Conservation (phyloP, 2,888 invertebrate species). For the Ctenicera cuprea region DNA sequence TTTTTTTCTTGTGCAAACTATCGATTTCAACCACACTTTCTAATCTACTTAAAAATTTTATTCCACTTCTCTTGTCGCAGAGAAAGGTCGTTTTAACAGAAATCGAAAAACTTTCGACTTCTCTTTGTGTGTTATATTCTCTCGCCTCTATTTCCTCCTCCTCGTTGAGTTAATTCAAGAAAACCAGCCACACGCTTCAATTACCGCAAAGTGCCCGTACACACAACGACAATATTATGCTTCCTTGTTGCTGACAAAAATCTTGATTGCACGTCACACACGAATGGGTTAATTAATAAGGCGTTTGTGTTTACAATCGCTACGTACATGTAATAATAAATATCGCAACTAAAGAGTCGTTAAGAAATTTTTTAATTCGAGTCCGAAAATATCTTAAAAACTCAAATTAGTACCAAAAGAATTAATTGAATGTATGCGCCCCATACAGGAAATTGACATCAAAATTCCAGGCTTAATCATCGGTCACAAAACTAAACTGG, state of each 20-base stretch:
- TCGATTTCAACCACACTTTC: neutral
- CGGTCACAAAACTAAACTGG: slow-evolving; percentile 42
- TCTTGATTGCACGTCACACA: slow-evolving; percentile 39
- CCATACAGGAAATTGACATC: slow-evolving; percentile 33
- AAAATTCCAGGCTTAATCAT: slow-evolving; percentile 29
- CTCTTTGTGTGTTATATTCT: neutral
- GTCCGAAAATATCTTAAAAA: no score
- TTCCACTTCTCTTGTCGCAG: neutral
- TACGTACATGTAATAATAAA: slow-evolving; percentile 24
- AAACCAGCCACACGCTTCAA: slow-evolving; percentile 9
- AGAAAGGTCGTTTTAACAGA: neutral
- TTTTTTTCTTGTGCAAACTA: no score
- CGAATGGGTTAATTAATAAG: slow-evolving; percentile 45
- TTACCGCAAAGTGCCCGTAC: neutral
- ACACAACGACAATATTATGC: neutral
- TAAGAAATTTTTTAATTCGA: neutral
- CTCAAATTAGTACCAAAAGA: no score
- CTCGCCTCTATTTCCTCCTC: neutral
- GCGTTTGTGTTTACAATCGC: slow-evolving; percentile 39
- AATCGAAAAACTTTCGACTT: slow-evolving; percentile 15
- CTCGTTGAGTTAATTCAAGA: neutral
- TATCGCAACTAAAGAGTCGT: slow-evolving; percentile 12
- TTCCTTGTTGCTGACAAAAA: slow-evolving; percentile 37
- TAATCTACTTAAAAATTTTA: slow-evolving; percentile 15
- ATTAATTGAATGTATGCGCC: neutral